Conservation (phyloP, 2,888 invertebrate species). For the Meloe dianella region DNA sequence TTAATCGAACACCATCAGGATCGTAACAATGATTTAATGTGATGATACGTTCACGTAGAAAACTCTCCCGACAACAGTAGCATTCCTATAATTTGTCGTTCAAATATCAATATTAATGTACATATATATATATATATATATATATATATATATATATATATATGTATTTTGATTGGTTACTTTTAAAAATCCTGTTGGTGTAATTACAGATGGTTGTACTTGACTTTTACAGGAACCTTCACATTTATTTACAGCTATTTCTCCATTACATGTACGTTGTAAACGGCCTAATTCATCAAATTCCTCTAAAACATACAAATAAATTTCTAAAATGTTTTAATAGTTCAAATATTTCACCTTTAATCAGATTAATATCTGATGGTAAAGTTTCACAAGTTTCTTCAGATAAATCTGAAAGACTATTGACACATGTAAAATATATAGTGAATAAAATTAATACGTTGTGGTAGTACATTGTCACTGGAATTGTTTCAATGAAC, state of each 20-base stretch:
- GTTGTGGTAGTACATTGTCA: slow-evolving; percentile 26
- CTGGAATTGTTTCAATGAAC: slow-evolving; percentile 10
- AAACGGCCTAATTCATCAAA: slow-evolving; percentile 86
- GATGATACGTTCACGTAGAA: slow-evolving; percentile 79
- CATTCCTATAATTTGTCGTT: slow-evolving; percentile 71
- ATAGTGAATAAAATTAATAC: slow-evolving; percentile 39
- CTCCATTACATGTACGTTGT: slow-evolving; percentile 86
- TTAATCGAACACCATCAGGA: slow-evolving; percentile 81
- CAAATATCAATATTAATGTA: slow-evolving; percentile 3
- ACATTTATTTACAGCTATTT: slow-evolving; percentile 89
- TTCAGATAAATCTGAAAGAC: slow-evolving; percentile 60
- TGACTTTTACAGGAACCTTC: slow-evolving; percentile 92
- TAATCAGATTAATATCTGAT: slow-evolving; percentile 85
- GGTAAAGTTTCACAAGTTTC: slow-evolving; percentile 86
- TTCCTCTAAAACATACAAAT: slow-evolving; percentile 69
- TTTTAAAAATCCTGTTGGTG: slow-evolving; percentile 88
- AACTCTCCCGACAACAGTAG: slow-evolving; percentile 89
- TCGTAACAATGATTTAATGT: slow-evolving; percentile 86
- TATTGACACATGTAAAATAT: slow-evolving; percentile 41
- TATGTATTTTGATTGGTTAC: no score
- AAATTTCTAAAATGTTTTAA: background rate
- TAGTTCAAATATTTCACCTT: slow-evolving; percentile 65
- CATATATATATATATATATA: no score
- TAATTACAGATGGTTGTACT: slow-evolving; percentile 88
- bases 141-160: no score